phyloP scores from a whole-genome alignment of 2,797 vertebrate genomes.

The Acrossocheilus fasciatus region DNA sequence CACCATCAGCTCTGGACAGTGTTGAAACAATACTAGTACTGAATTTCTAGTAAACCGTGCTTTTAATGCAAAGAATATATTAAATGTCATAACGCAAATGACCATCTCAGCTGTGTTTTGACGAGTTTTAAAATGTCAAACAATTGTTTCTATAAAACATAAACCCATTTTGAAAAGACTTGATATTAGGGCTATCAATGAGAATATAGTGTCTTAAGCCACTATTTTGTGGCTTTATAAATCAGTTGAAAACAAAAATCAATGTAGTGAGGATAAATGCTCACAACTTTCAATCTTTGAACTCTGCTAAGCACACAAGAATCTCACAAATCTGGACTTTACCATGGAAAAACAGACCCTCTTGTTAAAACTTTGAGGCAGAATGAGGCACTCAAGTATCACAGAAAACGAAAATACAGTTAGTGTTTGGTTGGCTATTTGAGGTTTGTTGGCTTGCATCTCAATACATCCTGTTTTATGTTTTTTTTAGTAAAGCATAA shows the following conservation, averaged over 20 bases:
- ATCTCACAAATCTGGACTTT: conserved; percentile 25
- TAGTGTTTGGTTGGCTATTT: conserved; percentile 63
- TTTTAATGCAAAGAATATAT: conserved; percentile 43
- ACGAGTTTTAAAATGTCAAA: neutral
- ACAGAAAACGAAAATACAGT: conserved; percentile 47
- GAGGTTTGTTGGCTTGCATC: conserved; percentile 60
- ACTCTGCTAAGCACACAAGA: conserved; percentile 36
- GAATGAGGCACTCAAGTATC: conserved; percentile 57
- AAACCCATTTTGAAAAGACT: neutral
- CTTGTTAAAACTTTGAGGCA: conserved; percentile 50
- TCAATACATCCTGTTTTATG: conserved; percentile 45
- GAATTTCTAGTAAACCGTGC: conserved; percentile 18
- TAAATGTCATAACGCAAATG: conserved; percentile 12
- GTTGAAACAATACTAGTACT: neutral
- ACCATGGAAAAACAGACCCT: conserved; percentile 34
- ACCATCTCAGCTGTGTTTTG: neutral
- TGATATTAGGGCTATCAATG: neutral
- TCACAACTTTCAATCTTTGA: conserved; percentile 33
- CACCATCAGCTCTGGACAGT: neutral
- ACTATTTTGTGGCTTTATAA: neutral
- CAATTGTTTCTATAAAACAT: neutral
- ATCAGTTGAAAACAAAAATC: neutral
- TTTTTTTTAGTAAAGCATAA: conserved; percentile 29
- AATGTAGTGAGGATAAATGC: conserved; percentile 29
- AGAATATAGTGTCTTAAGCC: neutral